phyloP scores from a whole-genome alignment of 2,888 invertebrate genomes.

The Gerosis bhagava region DNA sequence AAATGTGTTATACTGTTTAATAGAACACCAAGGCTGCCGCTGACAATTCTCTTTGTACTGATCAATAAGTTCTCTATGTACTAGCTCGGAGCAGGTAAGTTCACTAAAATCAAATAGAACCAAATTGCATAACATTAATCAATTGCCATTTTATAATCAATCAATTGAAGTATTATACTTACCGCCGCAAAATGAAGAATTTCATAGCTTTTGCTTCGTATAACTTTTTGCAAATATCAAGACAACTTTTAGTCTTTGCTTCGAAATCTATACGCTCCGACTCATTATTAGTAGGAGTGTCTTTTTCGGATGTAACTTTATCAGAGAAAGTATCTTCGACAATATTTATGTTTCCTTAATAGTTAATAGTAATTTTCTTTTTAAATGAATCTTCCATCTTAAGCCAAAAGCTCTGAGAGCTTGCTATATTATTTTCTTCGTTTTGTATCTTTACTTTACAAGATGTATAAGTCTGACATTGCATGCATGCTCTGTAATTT shows the following conservation, averaged over 20 bases:
- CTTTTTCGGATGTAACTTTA: slow-evolving; percentile 37
- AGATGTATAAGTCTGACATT: slow-evolving; percentile 53
- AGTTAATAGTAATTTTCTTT: slow-evolving; percentile 55
- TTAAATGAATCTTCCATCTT: slow-evolving; percentile 63
- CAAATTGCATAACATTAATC: too few species aligned
- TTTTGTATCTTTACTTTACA: slow-evolving; percentile 54
- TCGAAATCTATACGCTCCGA: slow-evolving; percentile 36
- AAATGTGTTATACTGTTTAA: slow-evolving; percentile 63
- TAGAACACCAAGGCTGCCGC: slow-evolving; percentile 68
- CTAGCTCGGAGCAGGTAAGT: slow-evolving; percentile 60
- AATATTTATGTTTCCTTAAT: slow-evolving; percentile 57
- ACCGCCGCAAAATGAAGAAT: slow-evolving; percentile 66
- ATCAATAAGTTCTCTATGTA: slow-evolving; percentile 58
- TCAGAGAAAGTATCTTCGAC: slow-evolving; percentile 43
- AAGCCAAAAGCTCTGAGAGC: slow-evolving; percentile 54
- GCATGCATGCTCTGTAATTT: slow-evolving; percentile 54
- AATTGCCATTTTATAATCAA: too few species aligned
- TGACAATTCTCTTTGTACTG: slow-evolving; percentile 54
- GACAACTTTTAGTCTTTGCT: slow-evolving; percentile 46
- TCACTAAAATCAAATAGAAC: slow-evolving; percentile 45
- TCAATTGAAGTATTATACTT: too few species aligned
- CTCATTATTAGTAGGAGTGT: slow-evolving; percentile 29
- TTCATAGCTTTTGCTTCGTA: slow-evolving; percentile 53
- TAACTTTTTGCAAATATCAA: slow-evolving; percentile 55
- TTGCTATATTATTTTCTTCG: slow-evolving; percentile 41